Conservation (phyloP, 2,888 invertebrate genomes). For the Epinotia ramella region DNA sequence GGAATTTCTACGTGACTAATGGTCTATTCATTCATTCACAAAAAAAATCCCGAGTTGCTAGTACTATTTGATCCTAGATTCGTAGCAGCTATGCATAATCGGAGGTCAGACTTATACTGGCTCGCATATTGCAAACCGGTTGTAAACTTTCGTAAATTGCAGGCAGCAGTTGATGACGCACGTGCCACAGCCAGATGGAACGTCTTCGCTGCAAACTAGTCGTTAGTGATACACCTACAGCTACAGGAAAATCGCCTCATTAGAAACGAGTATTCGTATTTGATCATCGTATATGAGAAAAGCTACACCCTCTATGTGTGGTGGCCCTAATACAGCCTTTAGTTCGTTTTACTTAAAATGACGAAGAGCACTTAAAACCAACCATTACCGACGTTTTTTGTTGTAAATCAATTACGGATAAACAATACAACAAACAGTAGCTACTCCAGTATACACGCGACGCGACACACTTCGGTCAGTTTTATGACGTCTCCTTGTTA, state of each 20-base stretch:
- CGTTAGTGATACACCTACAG: slow-evolving; percentile 3
- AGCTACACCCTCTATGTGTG: too few relatives aligned
- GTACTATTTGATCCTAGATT: neutral
- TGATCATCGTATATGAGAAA: neutral
- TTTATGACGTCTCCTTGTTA: too few relatives aligned
- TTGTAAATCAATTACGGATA: too few relatives aligned
- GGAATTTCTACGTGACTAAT: slow-evolving; percentile 20
- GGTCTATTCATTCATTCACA: neutral
- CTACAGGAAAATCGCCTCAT: slow-evolving; percentile 24
- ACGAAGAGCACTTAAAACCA: too few relatives aligned
- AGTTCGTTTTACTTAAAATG: too few relatives aligned
- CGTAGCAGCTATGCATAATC: neutral
- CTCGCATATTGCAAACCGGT: neutral
- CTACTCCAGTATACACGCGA: too few relatives aligned
- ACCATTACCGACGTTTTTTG: too few relatives aligned
- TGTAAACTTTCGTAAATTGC: neutral
- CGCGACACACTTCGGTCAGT: too few relatives aligned
- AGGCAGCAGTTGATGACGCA: slow-evolving; percentile 16
- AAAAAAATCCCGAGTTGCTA: neutral
- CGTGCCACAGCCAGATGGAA: neutral
- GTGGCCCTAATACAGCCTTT: too few relatives aligned
- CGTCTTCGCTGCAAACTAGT: neutral
- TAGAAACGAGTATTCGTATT: slow-evolving; percentile 2
- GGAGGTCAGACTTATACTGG: neutral
- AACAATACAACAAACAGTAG: too few relatives aligned